These are phyloP conservation scores for Boulengeromyrus knoepffleri DNA, from an alignment of 2,113 vertebrate species.

Conservation along the genomic window DNA sequence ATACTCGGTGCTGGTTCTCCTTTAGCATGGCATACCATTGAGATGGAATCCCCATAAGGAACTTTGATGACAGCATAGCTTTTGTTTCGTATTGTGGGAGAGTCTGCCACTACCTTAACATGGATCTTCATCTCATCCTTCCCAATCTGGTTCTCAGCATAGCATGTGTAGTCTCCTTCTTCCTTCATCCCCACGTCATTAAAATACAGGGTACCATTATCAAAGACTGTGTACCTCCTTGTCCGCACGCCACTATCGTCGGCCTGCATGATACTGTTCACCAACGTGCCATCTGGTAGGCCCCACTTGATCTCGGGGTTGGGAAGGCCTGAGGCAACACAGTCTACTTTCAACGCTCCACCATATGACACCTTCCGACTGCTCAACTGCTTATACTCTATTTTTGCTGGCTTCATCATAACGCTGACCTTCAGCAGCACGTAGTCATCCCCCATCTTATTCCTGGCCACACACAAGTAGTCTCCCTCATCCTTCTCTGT, in stretches of 20 bases:
- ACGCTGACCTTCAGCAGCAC: conserved; percentile 68
- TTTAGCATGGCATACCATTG: conserved; percentile 62
- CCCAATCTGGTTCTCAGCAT: conserved; percentile 81
- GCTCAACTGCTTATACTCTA: conserved; percentile 63
- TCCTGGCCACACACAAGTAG: conserved; percentile 82
- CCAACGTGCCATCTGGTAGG: conserved; percentile 81
- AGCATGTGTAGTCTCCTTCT: conserved; percentile 85
- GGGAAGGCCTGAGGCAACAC: conserved; percentile 81
- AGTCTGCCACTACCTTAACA: conserved; percentile 63
- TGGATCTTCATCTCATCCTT: conserved; percentile 84
- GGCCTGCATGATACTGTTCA: conserved; percentile 65
- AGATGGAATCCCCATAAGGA: conserved; percentile 65
- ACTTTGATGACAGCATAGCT: conserved; percentile 48
- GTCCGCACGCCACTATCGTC: conserved; percentile 54
- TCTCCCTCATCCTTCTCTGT: conserved; percentile 79
- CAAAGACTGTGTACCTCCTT: conserved; percentile 76
- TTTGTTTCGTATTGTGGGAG: conserved; percentile 62
- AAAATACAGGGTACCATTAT: conserved; percentile 85
- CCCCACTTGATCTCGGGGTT: conserved; percentile 82
- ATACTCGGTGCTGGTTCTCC: conserved; percentile 69
- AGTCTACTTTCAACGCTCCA: conserved; percentile 77
- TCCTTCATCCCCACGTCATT: conserved; percentile 74
- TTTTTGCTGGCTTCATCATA: conserved; percentile 77
- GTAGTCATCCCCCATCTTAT: conserved; percentile 80
- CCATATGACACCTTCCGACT: conserved; percentile 70